Evolutionary conservation across 2,113 vertebrate species (phyloP).

Genomic region (Pelecanoides urinatrix): DNA sequence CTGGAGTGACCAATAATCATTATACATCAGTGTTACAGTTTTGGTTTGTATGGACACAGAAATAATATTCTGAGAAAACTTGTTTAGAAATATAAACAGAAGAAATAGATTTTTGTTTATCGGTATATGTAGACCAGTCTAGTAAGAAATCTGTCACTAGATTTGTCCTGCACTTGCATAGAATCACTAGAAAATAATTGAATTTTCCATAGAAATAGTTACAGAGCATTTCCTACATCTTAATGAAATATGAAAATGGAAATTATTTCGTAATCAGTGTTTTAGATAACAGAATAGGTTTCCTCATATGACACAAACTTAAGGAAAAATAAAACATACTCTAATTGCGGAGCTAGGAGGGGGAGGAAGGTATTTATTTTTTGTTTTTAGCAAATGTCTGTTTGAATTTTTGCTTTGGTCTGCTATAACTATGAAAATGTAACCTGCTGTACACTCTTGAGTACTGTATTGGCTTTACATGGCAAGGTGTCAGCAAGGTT

Average conservation of each 20-base stretch:
- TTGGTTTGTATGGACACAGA: not conserved
- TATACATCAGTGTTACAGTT: not conserved
- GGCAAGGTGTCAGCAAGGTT: not conserved
- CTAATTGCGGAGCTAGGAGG: fast-evolving
- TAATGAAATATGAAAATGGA: not conserved
- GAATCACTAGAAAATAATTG: not conserved
- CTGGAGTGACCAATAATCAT: not conserved
- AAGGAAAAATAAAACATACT: not conserved
- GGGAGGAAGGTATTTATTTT: not conserved
- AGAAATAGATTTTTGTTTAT: not conserved
- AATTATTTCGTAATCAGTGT: not conserved
- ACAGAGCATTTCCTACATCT: not conserved
- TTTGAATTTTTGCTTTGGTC: not conserved
- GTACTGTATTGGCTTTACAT: not conserved
- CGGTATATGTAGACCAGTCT: not conserved
- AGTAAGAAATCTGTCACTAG: not conserved
- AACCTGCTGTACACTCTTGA: not conserved
- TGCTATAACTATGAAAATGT: not conserved
- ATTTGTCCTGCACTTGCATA: not conserved
- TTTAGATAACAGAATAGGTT: not conserved
- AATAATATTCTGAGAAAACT: not conserved
- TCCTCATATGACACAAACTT: not conserved
- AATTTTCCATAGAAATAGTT: not conserved
- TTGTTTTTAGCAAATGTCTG: not conserved
- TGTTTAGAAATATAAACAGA: not conserved